Base-by-base conservation (phyloP, 2,888 invertebrate species). In the Sipha maydis region DNA sequence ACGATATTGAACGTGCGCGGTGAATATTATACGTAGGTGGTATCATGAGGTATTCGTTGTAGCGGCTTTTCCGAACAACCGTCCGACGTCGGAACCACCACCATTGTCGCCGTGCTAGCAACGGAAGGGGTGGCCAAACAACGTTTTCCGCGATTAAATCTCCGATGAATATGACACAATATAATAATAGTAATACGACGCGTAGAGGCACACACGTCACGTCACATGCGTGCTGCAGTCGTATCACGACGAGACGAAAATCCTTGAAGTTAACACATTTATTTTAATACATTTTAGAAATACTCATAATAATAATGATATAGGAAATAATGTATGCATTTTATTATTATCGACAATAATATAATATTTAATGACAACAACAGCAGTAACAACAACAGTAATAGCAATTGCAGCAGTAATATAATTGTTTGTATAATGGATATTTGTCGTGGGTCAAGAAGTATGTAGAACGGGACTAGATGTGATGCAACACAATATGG, bases 371-470 rank as follows among this genome's bases (percentile, higher is more conserved):
- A 41, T 61, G 31, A 67, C n/a, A 71, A 71, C n/a, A 31, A 31
- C 25, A 69, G 28, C 25, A 28, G 28, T 28, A 69, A 69, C 25
- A 69, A 69, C 11, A 9, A 41, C 11, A 41, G 41, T 11, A 71
- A 71, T 28, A 28, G 14, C 69, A 21, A 21, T 21, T 61, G 25
- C 25, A 48, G 48, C 14, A 14, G 48, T 11, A 48, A 1, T 9
- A 41, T 41, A 41, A 41, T 73, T 75, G 54, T 83, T 73, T 77
- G 67, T 76, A 77, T 56, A 77, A 41, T 67, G n/a, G 25, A 19
- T 21, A n/a, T 77, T 77, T 85, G 85, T 85, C 31, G 61, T 41
- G 76, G 61, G 76, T 67, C 76, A 77, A 61, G 38, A 77, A 85
- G 28, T 67, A 85, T 77, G 28, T 77, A 85, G 61, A 61, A 61